Evolutionary conservation across 2,888 invertebrate species (phyloP).

Genomic region (Tanypteryx hageni): DNA sequence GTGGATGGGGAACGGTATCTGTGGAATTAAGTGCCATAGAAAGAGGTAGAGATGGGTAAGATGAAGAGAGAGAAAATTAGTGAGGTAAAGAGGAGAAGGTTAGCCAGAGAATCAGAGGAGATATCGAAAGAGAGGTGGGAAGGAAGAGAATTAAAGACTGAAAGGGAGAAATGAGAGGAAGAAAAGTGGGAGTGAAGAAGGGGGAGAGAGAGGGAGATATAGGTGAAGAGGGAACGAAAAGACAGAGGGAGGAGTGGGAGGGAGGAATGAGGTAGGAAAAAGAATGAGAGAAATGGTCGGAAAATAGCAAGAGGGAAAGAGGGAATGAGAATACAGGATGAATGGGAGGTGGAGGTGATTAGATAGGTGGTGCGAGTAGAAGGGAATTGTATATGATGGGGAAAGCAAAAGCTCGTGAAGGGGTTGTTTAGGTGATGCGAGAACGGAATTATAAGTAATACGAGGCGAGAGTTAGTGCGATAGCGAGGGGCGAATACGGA

Average conservation of each 20-base stretch:
- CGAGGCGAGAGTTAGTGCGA: no score
- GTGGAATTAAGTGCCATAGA: no score
- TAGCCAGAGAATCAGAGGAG: background rate
- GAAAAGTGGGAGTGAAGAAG: background rate
- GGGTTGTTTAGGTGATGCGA: no score
- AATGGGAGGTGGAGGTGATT: background rate
- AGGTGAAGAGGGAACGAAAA: background rate
- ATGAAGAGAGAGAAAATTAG: background rate
- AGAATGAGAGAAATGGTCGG: no score
- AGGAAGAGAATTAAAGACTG: background rate
- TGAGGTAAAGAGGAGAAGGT: background rate
- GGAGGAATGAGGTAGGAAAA: background rate
- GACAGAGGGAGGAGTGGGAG: background rate
- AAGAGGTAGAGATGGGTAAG: background rate
- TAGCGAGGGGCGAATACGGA: no score
- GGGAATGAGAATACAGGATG: background rate
- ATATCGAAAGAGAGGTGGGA: background rate
- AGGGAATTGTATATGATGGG: background rate
- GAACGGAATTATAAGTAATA: no score
- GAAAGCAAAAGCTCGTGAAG: no score
- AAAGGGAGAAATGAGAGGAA: background rate
- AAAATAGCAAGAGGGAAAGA: no score
- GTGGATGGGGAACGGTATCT: no score
- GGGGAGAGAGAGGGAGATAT: background rate
- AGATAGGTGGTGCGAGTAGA: background rate